phyloP scores from a whole-genome alignment of 2,797 vertebrate species.

The Morus bassanus region DNA sequence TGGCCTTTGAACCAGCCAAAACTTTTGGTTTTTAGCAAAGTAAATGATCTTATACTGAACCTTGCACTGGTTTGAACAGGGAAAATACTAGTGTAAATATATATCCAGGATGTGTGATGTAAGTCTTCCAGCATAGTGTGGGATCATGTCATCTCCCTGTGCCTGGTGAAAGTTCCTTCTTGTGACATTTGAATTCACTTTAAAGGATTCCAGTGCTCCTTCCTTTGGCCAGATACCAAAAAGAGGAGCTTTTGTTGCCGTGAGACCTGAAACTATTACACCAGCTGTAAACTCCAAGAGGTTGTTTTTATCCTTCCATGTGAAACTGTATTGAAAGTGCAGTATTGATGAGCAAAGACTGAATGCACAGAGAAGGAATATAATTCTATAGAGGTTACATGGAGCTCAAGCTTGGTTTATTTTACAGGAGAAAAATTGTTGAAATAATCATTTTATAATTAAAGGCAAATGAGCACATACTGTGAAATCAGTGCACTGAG shows the following conservation, averaged over 20 bases:
- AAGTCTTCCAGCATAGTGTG: background rate
- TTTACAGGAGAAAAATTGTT: constrained; percentile 29
- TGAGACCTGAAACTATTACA: background rate
- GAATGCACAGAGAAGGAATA: background rate
- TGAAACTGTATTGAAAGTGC: background rate
- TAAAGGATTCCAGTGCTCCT: background rate
- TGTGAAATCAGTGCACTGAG: constrained; percentile 61
- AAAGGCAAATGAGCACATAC: constrained; percentile 61
- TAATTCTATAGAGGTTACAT: background rate
- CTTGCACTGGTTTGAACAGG: background rate
- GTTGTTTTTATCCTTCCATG: background rate
- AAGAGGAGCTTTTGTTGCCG: background rate
- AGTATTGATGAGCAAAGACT: constrained; percentile 19
- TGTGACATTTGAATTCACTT: background rate
- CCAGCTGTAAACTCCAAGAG: background rate
- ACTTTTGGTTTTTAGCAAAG: background rate
- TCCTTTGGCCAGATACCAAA: background rate
- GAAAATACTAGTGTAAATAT: background rate
- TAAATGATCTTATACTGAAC: background rate
- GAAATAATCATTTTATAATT: constrained; percentile 65
- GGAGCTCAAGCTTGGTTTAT: constrained; percentile 14
- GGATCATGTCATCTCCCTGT: background rate
- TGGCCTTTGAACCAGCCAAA: background rate
- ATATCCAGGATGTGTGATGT: background rate
- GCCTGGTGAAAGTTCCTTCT: background rate